These are phyloP conservation scores for Chascanopsetta lugubris DNA, from an alignment of 2,113 vertebrate species.

Conservation along the genomic window DNA sequence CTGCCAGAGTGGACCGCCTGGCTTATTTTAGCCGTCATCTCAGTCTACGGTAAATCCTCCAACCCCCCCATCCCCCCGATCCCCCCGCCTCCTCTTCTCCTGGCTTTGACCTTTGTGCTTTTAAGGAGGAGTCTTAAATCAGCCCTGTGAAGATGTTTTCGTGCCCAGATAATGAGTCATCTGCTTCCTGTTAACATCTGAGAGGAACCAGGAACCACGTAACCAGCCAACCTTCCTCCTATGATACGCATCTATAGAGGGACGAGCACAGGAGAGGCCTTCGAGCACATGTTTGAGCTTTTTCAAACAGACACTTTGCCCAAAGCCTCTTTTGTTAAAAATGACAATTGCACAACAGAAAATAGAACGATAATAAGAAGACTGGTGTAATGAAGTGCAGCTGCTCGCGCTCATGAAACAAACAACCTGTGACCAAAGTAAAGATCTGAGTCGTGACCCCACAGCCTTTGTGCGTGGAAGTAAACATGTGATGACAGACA, in stretches of 20 bases:
- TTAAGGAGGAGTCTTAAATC: neutral
- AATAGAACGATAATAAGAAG: neutral
- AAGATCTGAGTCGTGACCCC: neutral
- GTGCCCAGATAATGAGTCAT: neutral
- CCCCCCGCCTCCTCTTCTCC: neutral
- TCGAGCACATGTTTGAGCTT: too few species aligned
- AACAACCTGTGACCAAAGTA: neutral
- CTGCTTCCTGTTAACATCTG: slow-evolving; percentile 11
- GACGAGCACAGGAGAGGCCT: too few species aligned
- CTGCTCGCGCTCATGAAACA: too few species aligned
- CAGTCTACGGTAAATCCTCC: slow-evolving; percentile 88
- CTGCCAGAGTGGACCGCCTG: slow-evolving; percentile 98
- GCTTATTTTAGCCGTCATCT: slow-evolving; percentile 98
- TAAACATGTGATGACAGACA: too few species aligned
- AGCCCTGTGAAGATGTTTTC: slow-evolving; percentile 15
- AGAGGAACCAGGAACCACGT: neutral
- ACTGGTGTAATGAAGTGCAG: too few species aligned
- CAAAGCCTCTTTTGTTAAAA: too few species aligned
- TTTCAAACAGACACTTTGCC: neutral
- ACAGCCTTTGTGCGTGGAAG: too few species aligned
- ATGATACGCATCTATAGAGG: neutral
- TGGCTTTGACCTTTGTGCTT: slow-evolving; percentile 1
- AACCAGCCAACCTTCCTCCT: neutral
- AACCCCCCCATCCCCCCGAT: too few species aligned
- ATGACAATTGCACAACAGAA: neutral